Percentiles rank a stretch among this genome's conserved stretches.
phyloP scores from a whole-genome alignment of 2,113 vertebrate species.

The Pycnonotus jocosus region DNA sequence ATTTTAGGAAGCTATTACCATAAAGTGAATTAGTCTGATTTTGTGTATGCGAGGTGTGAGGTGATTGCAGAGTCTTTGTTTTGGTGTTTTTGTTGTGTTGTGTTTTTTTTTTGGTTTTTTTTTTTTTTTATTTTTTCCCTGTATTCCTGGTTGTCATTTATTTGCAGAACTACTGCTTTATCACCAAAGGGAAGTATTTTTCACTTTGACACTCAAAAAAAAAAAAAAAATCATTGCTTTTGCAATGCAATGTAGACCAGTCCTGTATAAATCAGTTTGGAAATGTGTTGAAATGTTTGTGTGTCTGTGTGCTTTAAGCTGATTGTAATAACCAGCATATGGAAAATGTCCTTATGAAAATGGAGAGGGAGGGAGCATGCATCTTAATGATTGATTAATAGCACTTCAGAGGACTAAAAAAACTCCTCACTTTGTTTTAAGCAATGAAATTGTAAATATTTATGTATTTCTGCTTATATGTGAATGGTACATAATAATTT shows the following conservation, averaged over 20 bases:
- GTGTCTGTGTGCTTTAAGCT: background rate
- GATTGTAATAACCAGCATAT: background rate
- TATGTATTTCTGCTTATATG: background rate
- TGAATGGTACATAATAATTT: background rate
- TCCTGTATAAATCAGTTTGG: background rate
- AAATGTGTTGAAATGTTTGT: background rate
- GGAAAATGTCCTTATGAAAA: background rate
- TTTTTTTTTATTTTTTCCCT: background rate
- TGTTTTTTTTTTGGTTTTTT: too few relatives aligned
- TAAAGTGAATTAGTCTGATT: background rate
- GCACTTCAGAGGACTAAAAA: background rate
- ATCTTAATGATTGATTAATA: background rate
- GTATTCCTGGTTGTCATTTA: background rate
- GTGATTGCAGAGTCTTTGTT: background rate
- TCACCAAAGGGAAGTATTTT: background rate
- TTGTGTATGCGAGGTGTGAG: background rate
- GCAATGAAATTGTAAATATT: background rate
- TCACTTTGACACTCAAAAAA: background rate
- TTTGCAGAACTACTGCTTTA: background rate
- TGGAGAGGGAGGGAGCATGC: background rate
- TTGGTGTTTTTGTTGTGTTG: too few relatives aligned
- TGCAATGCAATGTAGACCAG: background rate
- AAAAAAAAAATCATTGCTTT: background rate
- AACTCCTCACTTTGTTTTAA: background rate
- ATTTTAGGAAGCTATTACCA: background rate